A percentile compares a stretch with the other conserved stretches of the same genome.
Evolutionary conservation across 2,113 vertebrate genomes (phyloP).

Genomic region (Oryzias celebensis): DNA sequence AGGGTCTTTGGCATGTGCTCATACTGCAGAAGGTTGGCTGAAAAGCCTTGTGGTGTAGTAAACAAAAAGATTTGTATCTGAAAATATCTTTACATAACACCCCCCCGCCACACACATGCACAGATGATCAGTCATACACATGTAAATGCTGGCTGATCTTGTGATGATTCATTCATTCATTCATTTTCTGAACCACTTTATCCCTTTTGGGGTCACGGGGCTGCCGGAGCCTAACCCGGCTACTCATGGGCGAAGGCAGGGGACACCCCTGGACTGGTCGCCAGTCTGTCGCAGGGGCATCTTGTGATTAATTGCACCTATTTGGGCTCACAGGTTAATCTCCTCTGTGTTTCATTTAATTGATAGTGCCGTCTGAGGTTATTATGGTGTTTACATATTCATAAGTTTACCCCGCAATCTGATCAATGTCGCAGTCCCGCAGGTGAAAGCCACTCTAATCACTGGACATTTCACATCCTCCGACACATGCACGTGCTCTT

Average conservation of each 20-base stretch:
- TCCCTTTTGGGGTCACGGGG: too few relatives aligned
- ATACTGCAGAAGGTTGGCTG: slow-evolving; percentile 28
- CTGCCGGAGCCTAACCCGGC: too few relatives aligned
- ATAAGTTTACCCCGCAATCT: slow-evolving; percentile 75
- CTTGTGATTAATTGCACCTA: slow-evolving; percentile 72
- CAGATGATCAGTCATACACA: slow-evolving; percentile 23
- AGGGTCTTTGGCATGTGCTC: slow-evolving; percentile 39
- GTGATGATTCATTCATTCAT: slow-evolving; percentile 51
- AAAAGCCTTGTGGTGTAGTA: slow-evolving; percentile 39
- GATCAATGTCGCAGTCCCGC: slow-evolving; percentile 75
- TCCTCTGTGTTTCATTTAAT: slow-evolving; percentile 79
- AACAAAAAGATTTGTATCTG: slow-evolving; percentile 41
- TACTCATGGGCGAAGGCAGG: too few relatives aligned
- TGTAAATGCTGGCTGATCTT: slow-evolving; percentile 32
- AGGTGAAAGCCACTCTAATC: slow-evolving; percentile 80
- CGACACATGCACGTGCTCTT: slow-evolving; percentile 49
- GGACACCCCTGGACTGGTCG: too few relatives aligned
- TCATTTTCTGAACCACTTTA: too few relatives aligned
- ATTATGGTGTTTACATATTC: slow-evolving; percentile 82
- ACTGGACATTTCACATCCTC: slow-evolving; percentile 57
- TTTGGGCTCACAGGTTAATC: slow-evolving; percentile 74
- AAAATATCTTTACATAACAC: slow-evolving; percentile 36
- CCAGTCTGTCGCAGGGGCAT: not conserved
- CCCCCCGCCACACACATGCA: not conserved
- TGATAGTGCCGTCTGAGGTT: slow-evolving; percentile 79